These are phyloP conservation scores for Salvelinus namaycush DNA, from an alignment of 2,113 vertebrate genomes.

Conservation along the genomic window DNA sequence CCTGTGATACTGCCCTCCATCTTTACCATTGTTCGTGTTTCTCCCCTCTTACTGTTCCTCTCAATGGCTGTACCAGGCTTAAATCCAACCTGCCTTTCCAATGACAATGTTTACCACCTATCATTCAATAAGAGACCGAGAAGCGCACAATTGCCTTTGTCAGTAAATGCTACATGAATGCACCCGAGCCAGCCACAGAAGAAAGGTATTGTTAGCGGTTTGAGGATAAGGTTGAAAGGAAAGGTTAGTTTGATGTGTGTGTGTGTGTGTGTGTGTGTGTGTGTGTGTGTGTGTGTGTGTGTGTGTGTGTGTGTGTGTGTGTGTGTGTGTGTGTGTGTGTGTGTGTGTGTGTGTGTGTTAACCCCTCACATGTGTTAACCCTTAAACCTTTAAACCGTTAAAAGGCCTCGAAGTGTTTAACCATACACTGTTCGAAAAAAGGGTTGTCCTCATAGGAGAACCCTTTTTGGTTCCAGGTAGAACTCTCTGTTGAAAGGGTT, in stretches of 20 bases:
- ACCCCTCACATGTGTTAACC: not conserved
- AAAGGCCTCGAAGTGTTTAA: conserved; percentile 3
- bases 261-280: conserved; percentile 16
- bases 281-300: conserved; percentile 21
- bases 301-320: conserved; percentile 2
- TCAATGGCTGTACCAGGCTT: conserved; percentile 64
- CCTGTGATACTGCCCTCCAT: conserved; percentile 69
- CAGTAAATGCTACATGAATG: conserved; percentile 46
- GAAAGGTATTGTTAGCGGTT: conserved; percentile 40
- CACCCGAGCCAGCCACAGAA: conserved; percentile 23
- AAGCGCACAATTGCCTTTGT: conserved; percentile 56
- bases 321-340: not conserved
- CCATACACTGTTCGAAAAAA: not conserved
- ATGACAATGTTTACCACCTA: conserved; percentile 73
- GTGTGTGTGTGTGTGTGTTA: not conserved
- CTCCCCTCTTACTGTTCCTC: conserved; percentile 53
- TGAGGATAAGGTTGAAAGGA: conserved; percentile 32
- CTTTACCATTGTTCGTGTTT: conserved; percentile 69
- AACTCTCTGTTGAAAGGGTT: no score
- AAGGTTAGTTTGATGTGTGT: conserved; percentile 11
- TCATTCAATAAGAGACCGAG: conserved; percentile 66
- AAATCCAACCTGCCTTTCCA: conserved; percentile 68
- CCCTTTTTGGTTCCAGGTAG: no score
- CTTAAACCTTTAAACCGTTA: conserved; percentile 12
- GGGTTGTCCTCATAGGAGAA: no score